phyloP scores from a whole-genome alignment of 37 sponge, comb jelly and placozoan genomes.

The Haliclona indistincta region DNA sequence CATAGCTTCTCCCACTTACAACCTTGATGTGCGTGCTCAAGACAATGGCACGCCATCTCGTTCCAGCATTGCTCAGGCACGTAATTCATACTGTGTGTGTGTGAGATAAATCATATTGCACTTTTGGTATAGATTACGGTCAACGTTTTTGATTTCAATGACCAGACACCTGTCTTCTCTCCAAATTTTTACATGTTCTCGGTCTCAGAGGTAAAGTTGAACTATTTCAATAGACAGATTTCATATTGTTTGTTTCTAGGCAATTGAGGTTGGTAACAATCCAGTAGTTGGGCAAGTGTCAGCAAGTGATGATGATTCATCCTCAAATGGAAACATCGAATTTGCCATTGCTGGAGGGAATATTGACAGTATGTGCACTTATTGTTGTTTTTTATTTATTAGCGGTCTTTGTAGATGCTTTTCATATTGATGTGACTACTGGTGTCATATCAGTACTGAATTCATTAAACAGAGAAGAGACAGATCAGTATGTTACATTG shows the following conservation, averaged over 20 bases:
- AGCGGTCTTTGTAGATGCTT: slow-evolving; percentile 31
- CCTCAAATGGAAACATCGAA: slow-evolving; percentile 11
- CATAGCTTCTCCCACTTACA: background rate
- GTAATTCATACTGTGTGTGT: too few relatives aligned
- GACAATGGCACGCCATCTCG: slow-evolving; percentile 38
- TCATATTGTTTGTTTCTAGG: too few relatives aligned
- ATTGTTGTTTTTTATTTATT: too few relatives aligned
- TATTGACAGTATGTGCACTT: too few relatives aligned
- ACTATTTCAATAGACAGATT: too few relatives aligned
- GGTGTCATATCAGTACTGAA: slow-evolving; percentile 18
- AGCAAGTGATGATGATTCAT: slow-evolving; percentile 18
- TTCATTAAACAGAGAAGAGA: slow-evolving; percentile 38
- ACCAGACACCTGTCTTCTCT: slow-evolving; percentile 16
- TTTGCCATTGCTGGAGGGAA: slow-evolving; percentile 20
- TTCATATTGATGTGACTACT: slow-evolving; percentile 19
- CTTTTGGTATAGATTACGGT: too few relatives aligned
- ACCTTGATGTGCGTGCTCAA: slow-evolving; percentile 27
- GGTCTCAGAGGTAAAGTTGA: background rate
- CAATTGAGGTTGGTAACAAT: too few relatives aligned
- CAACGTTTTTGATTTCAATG: background rate
- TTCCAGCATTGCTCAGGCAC: too few relatives aligned
- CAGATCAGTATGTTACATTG: background rate
- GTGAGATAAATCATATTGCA: too few relatives aligned
- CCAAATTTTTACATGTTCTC: background rate
- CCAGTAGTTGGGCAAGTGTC: background rate